Percentiles rank a stretch among this genome's conserved stretches.
phyloP scores from a whole-genome alignment of 2,113 vertebrate species.

The Chaetops frenatus region DNA sequence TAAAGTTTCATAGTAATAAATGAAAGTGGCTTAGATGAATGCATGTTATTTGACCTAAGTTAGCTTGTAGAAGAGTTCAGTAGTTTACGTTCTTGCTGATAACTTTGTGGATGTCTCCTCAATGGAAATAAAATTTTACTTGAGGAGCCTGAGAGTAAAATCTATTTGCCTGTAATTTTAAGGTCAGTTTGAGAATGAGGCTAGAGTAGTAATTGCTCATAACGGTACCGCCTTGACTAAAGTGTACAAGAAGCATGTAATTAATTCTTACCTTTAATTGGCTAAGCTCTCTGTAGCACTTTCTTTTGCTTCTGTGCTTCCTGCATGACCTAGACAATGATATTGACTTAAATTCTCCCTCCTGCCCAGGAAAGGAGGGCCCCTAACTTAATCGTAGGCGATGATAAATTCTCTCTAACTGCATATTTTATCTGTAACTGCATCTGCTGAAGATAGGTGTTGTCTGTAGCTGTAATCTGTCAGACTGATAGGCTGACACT shows the following conservation, averaged over 20 bases:
- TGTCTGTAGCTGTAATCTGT: not conserved
- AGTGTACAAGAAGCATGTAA: not conserved
- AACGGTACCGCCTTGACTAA: not conserved
- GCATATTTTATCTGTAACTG: not conserved
- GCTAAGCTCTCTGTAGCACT: not conserved
- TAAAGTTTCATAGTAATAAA: not conserved
- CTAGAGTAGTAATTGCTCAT: not conserved
- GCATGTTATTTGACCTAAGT: not conserved
- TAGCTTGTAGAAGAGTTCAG: not conserved
- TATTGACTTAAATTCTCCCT: not conserved
- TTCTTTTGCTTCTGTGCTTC: not conserved
- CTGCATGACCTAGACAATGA: not conserved
- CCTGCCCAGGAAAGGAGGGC: not conserved
- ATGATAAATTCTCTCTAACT: not conserved
- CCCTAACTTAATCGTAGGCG: not conserved
- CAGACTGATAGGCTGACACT: not conserved
- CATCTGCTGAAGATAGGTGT: not conserved
- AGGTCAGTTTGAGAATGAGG: not conserved
- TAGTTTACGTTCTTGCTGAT: not conserved
- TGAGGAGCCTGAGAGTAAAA: not conserved
- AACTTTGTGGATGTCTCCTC: not conserved
- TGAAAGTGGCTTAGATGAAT: not conserved
- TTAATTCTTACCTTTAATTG: conserved; percentile 27
- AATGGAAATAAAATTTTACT: not conserved
- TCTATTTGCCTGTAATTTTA: not conserved